A percentile compares a stretch with the other conserved stretches of the same genome.
Conservation (phyloP, 2,797 vertebrate species). For the Acropternis orthonyx region DNA sequence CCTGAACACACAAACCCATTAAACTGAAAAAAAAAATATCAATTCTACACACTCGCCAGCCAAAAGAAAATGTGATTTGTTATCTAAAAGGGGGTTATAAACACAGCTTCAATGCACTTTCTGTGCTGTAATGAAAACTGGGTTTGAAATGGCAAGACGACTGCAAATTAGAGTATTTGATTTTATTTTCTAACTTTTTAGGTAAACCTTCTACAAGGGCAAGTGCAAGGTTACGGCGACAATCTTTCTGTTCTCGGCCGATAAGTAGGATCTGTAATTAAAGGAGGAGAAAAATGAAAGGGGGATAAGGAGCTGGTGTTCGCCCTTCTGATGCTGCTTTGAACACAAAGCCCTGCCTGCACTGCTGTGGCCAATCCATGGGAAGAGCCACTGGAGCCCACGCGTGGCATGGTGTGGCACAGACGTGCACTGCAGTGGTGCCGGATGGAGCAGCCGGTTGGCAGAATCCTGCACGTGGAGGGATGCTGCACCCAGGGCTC, state of each 20-base stretch:
- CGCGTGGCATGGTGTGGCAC: fast-evolving
- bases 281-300: constrained; percentile 62
- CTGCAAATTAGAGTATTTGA: constrained; percentile 77
- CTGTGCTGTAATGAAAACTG: constrained; percentile 75
- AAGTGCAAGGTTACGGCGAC: constrained; percentile 61
- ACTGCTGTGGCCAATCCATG: fast-evolving
- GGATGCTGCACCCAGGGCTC: neutral
- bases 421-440: fast-evolving
- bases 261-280: constrained; percentile 73
- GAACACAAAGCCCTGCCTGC: constrained; percentile 43
- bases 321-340: constrained; percentile 34
- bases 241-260: constrained; percentile 37
- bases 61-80: constrained; percentile 81
- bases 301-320: constrained; percentile 26
- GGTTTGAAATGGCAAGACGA: constrained; percentile 73
- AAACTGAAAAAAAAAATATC: constrained; percentile 79
- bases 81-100: constrained; percentile 80
- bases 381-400: neutral
- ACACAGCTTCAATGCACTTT: constrained; percentile 78
- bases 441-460: neutral
- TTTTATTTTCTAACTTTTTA: constrained; percentile 71
- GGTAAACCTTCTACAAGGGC: constrained; percentile 76
- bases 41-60: constrained; percentile 78
- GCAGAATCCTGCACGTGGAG: neutral
- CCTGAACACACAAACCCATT: constrained; percentile 86